Base-by-base conservation (phyloP, 2,888 invertebrate genomes). In the Volucella inanis region DNA sequence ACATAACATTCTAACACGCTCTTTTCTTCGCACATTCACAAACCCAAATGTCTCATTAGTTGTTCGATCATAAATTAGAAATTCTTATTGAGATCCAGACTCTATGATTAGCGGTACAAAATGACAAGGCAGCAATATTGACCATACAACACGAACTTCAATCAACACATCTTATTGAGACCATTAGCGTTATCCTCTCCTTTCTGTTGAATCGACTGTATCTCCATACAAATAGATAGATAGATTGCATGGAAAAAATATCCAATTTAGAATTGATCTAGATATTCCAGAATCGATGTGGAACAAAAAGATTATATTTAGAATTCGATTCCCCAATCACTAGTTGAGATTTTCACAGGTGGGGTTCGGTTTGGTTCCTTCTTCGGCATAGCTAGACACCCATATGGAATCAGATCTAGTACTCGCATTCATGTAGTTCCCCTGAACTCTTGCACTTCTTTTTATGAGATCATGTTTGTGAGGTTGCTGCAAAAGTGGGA, bases 191-290 rank as follows among this genome's bases (percentile, higher is more conserved):
- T 52, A 15, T 57, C 43, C 41, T n/a, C 61, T 52, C 14, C 38
- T 75, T 11, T 22, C 31, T 6, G 31, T 0, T 31, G 31, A 31
- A 31, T 31, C 31, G 31, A 31, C 31, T 31, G 6, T 3, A 31
- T 31, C 39, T 11, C 45, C 14, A 6, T 10, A 50, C 57, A 65
- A 52, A 43, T 41, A 43, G 41, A 39, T 52, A 3, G 3, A 64
- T n/a, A n/a, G n/a, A 18, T 55, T 41, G 54, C 18, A 52, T 64
- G 11, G 68, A 71, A 76, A 55, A 71, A 85, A 85, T 18, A 85
- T 76, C 62, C 76, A 85, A 80, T 85, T 77, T 80, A n/a, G 39
- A 57, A 77, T 57, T 80, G 80, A 80, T 85, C 85, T 72, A 81
- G 72, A 61, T 72, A 74, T 62, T 49, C 61, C 55, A 71, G 47